Base-by-base conservation (phyloP, 1,140 invertebrate species). In the Bathynomus jamesi region DNA sequence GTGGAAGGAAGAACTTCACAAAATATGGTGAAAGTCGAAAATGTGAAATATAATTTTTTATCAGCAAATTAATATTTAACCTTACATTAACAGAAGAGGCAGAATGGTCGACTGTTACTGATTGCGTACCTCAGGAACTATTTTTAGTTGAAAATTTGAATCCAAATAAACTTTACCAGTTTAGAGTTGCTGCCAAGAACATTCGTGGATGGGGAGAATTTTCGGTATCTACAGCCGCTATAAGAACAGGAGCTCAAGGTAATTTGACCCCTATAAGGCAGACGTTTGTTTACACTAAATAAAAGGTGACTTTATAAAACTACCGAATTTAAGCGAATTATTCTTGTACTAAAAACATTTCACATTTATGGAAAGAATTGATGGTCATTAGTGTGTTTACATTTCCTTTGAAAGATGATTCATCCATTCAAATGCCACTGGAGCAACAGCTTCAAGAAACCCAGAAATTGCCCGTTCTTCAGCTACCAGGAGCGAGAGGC, bases 61-160 rank as follows among this genome's bases (percentile, higher is more conserved):
- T 1, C 5, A 53, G 1, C 21, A 3, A 17, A 53, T 53, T 17
- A 17, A 53, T 53, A 21, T 32, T 28, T 3, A 10, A 25, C 17
- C 28, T 28, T 24, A 5, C 27, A 60, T 46, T 11, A 27, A 24
- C 79, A 83, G 91, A 90, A 79, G 88, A 88, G 25, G 85, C 89
- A 25, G 87, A 91, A 27, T 99, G 96, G 96, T 88, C 85, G n/a
- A 88, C 90, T 21, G 87, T 93, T 3, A 90, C 89, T 4, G 88
- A 89, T 70, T 94, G 95, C 77, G 95, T 98, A 62, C 92, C 94
- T 80, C 93, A 98, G 78, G 95, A 98, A 81, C 96, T 95, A 81
- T 96, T 89, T 78, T 81, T 97, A 0, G 85, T 98, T 0, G 86
- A 87, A 75, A 87, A 90, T 74, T 85, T 99, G 2, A 82, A 87